Conservation (phyloP, 2,797 vertebrate genomes). For the Oophaga sylvatica region DNA sequence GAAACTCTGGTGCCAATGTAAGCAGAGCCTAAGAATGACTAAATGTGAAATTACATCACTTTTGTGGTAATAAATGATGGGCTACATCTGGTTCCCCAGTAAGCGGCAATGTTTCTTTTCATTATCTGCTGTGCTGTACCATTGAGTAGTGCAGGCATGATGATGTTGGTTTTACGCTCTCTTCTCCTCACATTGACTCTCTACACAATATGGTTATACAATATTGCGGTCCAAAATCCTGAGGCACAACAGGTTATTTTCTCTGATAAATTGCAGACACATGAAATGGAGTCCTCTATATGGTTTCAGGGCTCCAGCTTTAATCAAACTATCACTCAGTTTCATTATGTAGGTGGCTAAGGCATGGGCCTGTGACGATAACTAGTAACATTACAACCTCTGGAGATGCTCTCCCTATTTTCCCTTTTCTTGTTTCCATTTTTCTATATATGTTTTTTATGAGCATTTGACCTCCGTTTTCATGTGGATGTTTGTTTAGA, state of each 20-base stretch:
- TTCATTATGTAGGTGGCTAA: slow-evolving; percentile 10
- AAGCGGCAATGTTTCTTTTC: background rate
- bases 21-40: background rate
- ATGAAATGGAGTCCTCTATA: slow-evolving; percentile 27
- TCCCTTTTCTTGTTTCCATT: slow-evolving; percentile 20
- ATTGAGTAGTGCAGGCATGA: background rate
- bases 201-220: slow-evolving; percentile 12
- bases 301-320: slow-evolving; percentile 40
- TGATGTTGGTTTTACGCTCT: background rate
- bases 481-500: background rate
- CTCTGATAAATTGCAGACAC: slow-evolving; percentile 47
- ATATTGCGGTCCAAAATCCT: slow-evolving; percentile 19
- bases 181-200: background rate
- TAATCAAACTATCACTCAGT: slow-evolving; percentile 51
- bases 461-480: slow-evolving; percentile 25
- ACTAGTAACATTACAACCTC: slow-evolving; percentile 28
- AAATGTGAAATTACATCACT: background rate
- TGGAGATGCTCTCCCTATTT: slow-evolving; percentile 4
- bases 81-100: background rate
- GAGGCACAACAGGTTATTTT: slow-evolving; percentile 45
- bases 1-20: too few species aligned
- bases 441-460: slow-evolving; percentile 26
- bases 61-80: background rate
- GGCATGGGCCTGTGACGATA: background rate
- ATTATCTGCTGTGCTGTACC: background rate